Base-by-base conservation (phyloP, 1,140 invertebrate genomes). In the Penaeus indicus region DNA sequence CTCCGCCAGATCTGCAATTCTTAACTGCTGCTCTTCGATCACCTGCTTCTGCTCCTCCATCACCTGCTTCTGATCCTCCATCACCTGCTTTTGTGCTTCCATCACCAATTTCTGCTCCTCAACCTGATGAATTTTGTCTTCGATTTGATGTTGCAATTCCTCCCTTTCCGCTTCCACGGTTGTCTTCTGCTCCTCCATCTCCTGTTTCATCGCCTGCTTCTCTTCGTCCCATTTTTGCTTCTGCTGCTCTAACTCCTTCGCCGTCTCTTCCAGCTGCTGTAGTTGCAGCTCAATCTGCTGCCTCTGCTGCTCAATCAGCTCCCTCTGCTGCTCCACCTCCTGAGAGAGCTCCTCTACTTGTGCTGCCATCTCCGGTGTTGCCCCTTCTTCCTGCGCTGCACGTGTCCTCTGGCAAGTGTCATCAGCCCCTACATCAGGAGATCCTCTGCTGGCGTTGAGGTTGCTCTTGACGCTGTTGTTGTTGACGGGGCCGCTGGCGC, bases 21-120 rank as follows among this genome's bases (percentile, higher is more conserved):
- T 79, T 19, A 86, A 61, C 61, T 86, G 75, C 60, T 86, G 84
- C 21, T 86, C 84, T 61, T 85, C 84, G 54, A 85, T 85, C 61
- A 85, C 75, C 54, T 85, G 84, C 21, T 85, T 85, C 72, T 85
- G 84, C 27, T 79, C 84, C 61, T 86, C 84, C 72, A 86, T 86
- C 60, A 86, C 84, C 25, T 63, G 75, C 75, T 86, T 86, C 61
- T 86, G 75, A 10, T 86, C 84, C 75, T 86, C 84, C 75, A 86
- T 86, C 60, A 86, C 84, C 60, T 79, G 75, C 75, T 86, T 86
- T 27, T 79, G 75, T 22, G 84, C 84, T 21, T 86, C 84, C 84
- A 86, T 79, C 75, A 86, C 84, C 21, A 47, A 32, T 32, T 25
- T 38, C 84, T 86, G 84, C 77, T 86, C 84, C 75, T 86, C 84